phyloP scores from a whole-genome alignment of 2,797 vertebrate genomes.

The Lepus townsendii region DNA sequence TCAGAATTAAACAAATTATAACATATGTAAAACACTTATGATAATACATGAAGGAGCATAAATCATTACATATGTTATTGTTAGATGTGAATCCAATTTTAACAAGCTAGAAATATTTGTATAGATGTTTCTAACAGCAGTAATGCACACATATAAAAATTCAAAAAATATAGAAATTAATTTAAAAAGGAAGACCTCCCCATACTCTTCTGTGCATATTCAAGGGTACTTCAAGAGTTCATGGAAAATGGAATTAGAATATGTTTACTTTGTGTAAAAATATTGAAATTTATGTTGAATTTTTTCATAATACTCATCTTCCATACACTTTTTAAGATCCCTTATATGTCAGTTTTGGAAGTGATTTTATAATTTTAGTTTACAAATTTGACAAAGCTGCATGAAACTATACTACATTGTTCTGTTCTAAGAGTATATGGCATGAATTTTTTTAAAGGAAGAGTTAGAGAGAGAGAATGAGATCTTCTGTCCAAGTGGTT shows the following conservation, averaged over 20 bases:
- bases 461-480: too few relatives aligned
- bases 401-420: background rate
- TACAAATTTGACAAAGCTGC: background rate
- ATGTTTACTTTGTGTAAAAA: too few relatives aligned
- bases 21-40: background rate
- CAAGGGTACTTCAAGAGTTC: too few relatives aligned
- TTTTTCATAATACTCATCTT: too few relatives aligned
- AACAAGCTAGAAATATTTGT: background rate
- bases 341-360: background rate
- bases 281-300: too few relatives aligned
- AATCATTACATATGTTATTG: background rate
- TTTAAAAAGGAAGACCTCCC: background rate
- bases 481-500: too few relatives aligned
- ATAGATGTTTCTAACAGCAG: too few relatives aligned
- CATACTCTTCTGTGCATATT: background rate
- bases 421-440: background rate
- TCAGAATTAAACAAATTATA: background rate
- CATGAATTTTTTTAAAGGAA: too few relatives aligned
- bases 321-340: too few relatives aligned
- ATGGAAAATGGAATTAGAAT: too few relatives aligned
- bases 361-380: background rate
- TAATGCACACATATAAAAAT: background rate
- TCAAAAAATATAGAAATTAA: background rate
- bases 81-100: background rate
- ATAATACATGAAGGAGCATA: background rate